Evolutionary conservation across 64 coral and sea anemone species (phyloP).

Genomic region (Montipora capricornis): DNA sequence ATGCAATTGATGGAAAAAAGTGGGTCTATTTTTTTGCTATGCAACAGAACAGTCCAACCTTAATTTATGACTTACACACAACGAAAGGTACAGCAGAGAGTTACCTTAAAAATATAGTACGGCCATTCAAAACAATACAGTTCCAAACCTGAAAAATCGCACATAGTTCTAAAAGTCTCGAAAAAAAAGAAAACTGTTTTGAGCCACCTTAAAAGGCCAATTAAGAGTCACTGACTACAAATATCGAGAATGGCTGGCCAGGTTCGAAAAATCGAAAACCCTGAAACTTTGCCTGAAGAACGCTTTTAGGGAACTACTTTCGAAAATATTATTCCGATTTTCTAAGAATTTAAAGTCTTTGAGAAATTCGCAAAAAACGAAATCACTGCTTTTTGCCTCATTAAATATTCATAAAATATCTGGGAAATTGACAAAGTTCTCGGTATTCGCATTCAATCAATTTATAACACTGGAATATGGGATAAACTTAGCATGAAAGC

Average conservation of each 20-base stretch:
- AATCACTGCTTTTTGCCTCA: neutral
- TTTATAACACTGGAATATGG: neutral
- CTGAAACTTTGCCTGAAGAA: no score
- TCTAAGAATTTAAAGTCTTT: neutral
- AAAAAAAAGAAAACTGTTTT: no score
- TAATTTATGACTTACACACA: neutral
- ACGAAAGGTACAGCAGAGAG: neutral
- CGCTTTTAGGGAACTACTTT: no score
- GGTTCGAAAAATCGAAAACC: no score
- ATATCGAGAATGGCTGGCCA: no score
- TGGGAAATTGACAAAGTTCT: neutral
- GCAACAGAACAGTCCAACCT: neutral
- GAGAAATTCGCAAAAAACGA: no score
- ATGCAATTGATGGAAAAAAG: slow-evolving; percentile 24
- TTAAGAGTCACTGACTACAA: no score
- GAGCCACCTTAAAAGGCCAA: no score
- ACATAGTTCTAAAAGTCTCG: neutral
- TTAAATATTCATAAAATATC: neutral
- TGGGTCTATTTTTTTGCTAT: neutral
- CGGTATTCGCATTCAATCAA: slow-evolving; percentile 4
- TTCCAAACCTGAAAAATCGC: neutral
- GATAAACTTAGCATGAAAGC: neutral
- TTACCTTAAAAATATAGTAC: neutral
- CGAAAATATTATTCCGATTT: neutral
- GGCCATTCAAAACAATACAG: neutral